phyloP scores from a whole-genome alignment of 1,140 invertebrate genomes.

The Ceratina australensis region DNA sequence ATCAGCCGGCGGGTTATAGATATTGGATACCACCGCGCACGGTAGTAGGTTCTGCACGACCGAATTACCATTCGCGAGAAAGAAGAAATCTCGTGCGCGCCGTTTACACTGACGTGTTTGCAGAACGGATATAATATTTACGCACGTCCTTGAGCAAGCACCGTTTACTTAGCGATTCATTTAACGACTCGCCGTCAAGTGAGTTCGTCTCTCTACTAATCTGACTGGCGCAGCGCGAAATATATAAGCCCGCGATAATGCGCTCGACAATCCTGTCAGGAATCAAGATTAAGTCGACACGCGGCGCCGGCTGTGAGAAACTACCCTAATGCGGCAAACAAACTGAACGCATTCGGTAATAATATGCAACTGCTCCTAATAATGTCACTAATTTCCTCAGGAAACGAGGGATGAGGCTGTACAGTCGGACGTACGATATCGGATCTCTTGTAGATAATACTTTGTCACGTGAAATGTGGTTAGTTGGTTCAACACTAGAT shows the following conservation, averaged over 20 bases:
- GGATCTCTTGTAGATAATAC: too few relatives aligned
- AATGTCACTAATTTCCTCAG: slow-evolving; percentile 4
- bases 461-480: too few relatives aligned
- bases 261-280: slow-evolving; percentile 50
- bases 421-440: too few relatives aligned
- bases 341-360: slow-evolving; percentile 11
- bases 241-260: slow-evolving; percentile 60
- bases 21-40: too few relatives aligned
- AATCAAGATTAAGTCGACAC: slow-evolving; percentile 54
- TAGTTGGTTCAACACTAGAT: too few relatives aligned
- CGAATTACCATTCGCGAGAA: slow-evolving; percentile 16
- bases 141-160: slow-evolving; percentile 53
- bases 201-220: slow-evolving; percentile 55
- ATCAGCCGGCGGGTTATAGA: neutral
- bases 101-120: slow-evolving; percentile 38
- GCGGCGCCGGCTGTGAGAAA: slow-evolving; percentile 3
- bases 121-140: slow-evolving; percentile 56
- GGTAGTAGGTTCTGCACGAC: too few relatives aligned
- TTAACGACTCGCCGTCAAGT: slow-evolving; percentile 54
- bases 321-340: slow-evolving; percentile 43
- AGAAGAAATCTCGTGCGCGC: neutral
- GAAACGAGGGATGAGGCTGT: too few relatives aligned
- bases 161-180: slow-evolving; percentile 62
- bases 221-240: slow-evolving; percentile 49
- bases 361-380: slow-evolving; percentile 7